phyloP scores from a whole-genome alignment of 2,888 invertebrate species.

The Ochropleura plecta region DNA sequence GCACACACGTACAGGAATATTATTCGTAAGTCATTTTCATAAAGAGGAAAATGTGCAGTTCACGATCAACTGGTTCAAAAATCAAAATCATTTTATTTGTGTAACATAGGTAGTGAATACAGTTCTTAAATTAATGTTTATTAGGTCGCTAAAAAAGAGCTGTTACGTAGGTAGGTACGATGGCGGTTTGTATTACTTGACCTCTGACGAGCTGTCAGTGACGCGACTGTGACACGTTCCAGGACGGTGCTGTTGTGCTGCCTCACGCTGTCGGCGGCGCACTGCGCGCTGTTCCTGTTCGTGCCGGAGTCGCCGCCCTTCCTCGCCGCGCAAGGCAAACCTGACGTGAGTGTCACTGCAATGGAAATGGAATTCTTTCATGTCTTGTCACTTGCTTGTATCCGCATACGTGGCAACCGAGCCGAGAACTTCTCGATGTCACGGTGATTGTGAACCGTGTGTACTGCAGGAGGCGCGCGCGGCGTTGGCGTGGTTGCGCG shows the following conservation, averaged over 20 bases:
- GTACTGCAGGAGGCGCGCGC: constrained; percentile 73
- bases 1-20: too few species aligned
- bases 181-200: not conserved
- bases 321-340: constrained; percentile 78
- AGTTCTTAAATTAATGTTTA: too few species aligned
- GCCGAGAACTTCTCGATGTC: not conserved
- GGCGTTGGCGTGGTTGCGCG: constrained; percentile 79
- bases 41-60: not conserved
- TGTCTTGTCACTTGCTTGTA: not conserved
- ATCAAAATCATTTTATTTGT: too few species aligned
- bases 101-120: too few species aligned
- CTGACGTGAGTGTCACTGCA: constrained; percentile 64
- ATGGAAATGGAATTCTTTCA: not conserved
- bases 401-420: not conserved
- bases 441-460: not conserved
- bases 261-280: constrained; percentile 72
- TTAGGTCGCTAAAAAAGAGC: too few species aligned
- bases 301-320: constrained; percentile 83
- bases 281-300: constrained; percentile 75
- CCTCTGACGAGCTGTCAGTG: not conserved
- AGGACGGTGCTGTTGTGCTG: constrained; percentile 79
- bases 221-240: constrained; percentile 16
- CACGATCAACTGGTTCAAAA: not conserved
- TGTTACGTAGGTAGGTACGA: too few species aligned
- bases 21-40: too few species aligned